A percentile compares a stretch with the other conserved stretches of the same genome.
phyloP scores from a whole-genome alignment of 2,888 invertebrate genomes.

The Dione juno region DNA sequence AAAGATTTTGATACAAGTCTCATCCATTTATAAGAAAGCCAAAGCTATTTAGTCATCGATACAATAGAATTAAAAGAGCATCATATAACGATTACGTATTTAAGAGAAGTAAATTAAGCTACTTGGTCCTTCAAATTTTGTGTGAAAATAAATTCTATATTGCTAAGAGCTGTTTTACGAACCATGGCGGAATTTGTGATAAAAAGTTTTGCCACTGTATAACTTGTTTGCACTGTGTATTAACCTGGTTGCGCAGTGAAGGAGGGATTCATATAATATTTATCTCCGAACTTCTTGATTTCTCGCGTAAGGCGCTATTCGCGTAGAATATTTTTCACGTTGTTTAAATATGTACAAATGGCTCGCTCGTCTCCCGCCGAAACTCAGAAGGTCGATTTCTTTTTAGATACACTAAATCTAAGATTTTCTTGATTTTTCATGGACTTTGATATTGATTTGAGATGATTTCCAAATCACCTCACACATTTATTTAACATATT shows the following conservation, averaged over 20 bases:
- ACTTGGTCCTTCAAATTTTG: background rate
- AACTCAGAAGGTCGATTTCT: conserved; percentile 46
- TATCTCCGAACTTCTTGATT: conserved; percentile 49
- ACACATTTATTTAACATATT: no score
- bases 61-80: background rate
- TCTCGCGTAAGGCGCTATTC: conserved; percentile 45
- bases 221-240: conserved; percentile 30
- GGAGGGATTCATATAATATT: conserved; percentile 48
- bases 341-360: conserved; percentile 59
- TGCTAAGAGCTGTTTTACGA: conserved; percentile 10
- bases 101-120: background rate
- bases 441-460: conserved; percentile 21
- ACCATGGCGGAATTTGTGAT: conserved; percentile 9
- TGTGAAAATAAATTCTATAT: background rate
- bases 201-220: conserved; percentile 21
- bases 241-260: conserved; percentile 46
- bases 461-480: no score
- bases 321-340: conserved; percentile 52
- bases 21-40: no score
- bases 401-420: conserved; percentile 45
- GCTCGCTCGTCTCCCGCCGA: conserved; percentile 48
- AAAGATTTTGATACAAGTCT: no score
- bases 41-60: background rate
- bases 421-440: conserved; percentile 38
- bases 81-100: background rate